These are phyloP conservation scores for Noctua pronuba DNA, from an alignment of 2,888 invertebrate genomes.

Conservation along the genomic window DNA sequence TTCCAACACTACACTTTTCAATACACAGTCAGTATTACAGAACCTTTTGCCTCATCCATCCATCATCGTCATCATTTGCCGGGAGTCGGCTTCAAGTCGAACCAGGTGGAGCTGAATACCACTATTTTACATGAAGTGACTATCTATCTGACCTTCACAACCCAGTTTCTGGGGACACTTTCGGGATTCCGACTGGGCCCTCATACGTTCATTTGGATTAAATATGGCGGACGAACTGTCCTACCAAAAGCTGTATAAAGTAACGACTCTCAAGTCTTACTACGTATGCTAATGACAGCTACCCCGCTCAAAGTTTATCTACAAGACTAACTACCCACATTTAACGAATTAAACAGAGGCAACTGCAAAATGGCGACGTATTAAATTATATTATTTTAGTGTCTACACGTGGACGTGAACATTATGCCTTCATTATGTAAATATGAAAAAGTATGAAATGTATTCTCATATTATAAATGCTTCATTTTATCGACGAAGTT, in stretches of 20 bases:
- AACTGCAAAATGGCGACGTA: slow-evolving; percentile 1
- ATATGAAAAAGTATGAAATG: not conserved
- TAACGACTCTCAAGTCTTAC: not conserved
- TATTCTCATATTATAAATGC: not conserved
- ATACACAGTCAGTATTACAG: not conserved
- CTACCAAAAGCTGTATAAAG: not conserved
- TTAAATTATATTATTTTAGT: slow-evolving; percentile 1
- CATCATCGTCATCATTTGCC: not conserved
- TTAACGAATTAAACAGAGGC: slow-evolving; percentile 6
- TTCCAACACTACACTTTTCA: not conserved
- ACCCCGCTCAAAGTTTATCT: slow-evolving; percentile 51
- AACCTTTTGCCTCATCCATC: not conserved
- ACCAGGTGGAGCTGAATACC: not conserved
- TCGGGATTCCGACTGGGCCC: not conserved
- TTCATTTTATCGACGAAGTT: not conserved
- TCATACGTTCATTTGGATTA: not conserved
- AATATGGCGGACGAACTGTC: not conserved
- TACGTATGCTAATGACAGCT: slow-evolving; percentile 40
- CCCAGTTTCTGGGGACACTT: not conserved
- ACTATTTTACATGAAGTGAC: not conserved
- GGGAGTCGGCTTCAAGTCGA: not conserved
- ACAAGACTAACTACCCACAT: slow-evolving; percentile 11
- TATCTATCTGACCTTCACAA: not conserved
- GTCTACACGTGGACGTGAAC: not conserved
- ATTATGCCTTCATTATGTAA: not conserved